Base-by-base conservation (phyloP, 2,888 invertebrate species). In the Rutpela maculata region DNA sequence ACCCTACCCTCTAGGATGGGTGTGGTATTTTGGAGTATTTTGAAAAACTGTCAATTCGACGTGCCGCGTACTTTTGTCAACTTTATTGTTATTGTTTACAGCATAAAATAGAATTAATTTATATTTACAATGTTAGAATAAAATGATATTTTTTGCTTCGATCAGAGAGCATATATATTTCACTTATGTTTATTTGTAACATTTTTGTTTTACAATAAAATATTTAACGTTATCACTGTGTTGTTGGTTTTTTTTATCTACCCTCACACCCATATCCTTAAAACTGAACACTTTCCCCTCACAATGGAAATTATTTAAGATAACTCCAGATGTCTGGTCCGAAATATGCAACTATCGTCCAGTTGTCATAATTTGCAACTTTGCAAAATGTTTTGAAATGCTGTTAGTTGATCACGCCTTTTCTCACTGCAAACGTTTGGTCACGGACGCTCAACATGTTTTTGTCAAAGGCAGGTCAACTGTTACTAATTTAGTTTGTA, bases 181-280 rank as follows among this genome's bases (percentile, higher is more conserved):
- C 72, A 63, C 63, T 74, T 83, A 84, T 82, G 83, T 85, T 85
- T 85, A 85, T 85, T 86, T 84, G 86, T 86, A 87, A 87, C 85
- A 86, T 86, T 79, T 79, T 80, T 87, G 87, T 88, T 88, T 88
- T 87, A 85, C 86, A 88, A 87, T 88, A 88, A 88, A 82, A 79
- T 79, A 87, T 86, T 84, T 86, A 85, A 87, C 86, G 84, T 84
- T 85, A 78, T 80, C 18, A 7, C 18, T 26, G 31, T 55, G 22
- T 5, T 56, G 22, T 56, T 69, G 22, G 1, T 69, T 22, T 50
- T 19, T 50, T n/a, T n/a, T n/a, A n/a, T n/a, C n/a, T n/a, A n/a
- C n/a, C n/a, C n/a, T n/a, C n/a, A n/a, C n/a, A n/a, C n/a, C n/a
- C n/a, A n/a, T n/a, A n/a, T n/a, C n/a, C n/a, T n/a, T n/a, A n/a